Evolutionary conservation across 2,797 vertebrate species (phyloP), one percentile per base, ranked within the genome.

Genomic region (Petrocephalus schoutedeni): DNA sequence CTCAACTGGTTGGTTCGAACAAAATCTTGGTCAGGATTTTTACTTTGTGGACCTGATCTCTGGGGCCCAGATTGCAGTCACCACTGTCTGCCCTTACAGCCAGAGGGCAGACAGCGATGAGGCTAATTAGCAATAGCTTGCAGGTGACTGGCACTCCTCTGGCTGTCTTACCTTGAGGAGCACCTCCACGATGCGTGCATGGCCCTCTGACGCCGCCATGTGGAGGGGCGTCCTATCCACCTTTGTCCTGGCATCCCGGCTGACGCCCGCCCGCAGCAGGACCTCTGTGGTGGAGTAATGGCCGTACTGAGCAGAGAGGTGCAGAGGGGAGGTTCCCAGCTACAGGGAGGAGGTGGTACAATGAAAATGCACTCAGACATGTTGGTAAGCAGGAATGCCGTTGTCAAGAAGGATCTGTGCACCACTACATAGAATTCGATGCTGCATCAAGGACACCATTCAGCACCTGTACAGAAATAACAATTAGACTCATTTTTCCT

Each of bases 221-320:
- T 97, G 97, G 19, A 97, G 90, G 0, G 97, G 96, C 0, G 96
- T 97, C 57, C 96, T 94, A 93, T 97, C 97, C 92, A 97, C 97
- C 92, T 97, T 97, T 87, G 97, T 97, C 90, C 97, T 95, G 89
- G 97, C 97, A 92, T 97, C 97, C 71, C 97, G 95, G 90, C 97
- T 97, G 19, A 97, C 97, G 23, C 97, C 97, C 19, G 97, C 96
- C 49, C 97, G 94, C 71, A 97, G 94, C 0, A 97, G 94, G 21
- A 97, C 97, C 89, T 97, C 97, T 0, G 96, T 97, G 89, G 97
- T 97, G 28, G 97, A 97, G 89, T 96, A 97, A 89, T 97, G 97
- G 5, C 96, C 96, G 12, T 96, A 96, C 85, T 97, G 97, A 67
- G 97, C 97, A 45, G 97, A 97, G 84, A 97, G 94, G 92, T 97